phyloP scores from a whole-genome alignment of 2,113 vertebrate species.

The Crotalus helleri region DNA sequence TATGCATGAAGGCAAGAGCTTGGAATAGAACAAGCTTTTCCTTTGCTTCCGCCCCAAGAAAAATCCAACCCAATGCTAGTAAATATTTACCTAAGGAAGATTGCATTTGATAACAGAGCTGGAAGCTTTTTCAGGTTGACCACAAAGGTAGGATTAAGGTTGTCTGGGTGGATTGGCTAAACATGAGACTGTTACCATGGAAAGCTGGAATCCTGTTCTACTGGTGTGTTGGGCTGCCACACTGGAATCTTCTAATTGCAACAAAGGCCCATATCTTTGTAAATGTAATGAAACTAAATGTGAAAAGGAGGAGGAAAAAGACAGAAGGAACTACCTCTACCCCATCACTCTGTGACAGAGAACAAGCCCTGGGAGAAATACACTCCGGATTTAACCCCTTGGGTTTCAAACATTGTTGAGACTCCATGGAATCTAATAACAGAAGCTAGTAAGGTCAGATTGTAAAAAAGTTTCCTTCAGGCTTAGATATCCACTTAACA shows the following conservation, averaged over 20 bases:
- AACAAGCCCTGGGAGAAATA: not conserved
- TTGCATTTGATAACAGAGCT: slow-evolving; percentile 61
- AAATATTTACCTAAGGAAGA: slow-evolving; percentile 68
- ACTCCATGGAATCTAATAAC: not conserved
- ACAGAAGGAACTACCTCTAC: slow-evolving; percentile 32
- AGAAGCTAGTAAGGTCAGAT: not conserved
- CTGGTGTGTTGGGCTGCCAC: slow-evolving; percentile 63
- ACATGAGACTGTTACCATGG: slow-evolving; percentile 67
- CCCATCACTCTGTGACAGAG: slow-evolving; percentile 19
- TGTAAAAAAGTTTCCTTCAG: not conserved
- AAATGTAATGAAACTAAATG: slow-evolving; percentile 47
- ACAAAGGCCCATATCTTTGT: slow-evolving; percentile 56
- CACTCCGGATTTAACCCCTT: not conserved
- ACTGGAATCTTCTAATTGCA: slow-evolving; percentile 64
- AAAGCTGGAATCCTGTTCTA: slow-evolving; percentile 68
- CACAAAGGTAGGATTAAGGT: slow-evolving; percentile 61
- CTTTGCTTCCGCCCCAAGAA: slow-evolving; percentile 43
- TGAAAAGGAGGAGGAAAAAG: slow-evolving; percentile 35
- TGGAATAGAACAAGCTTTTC: slow-evolving; percentile 50
- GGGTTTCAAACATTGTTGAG: not conserved
- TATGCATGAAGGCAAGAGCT: slow-evolving; percentile 39
- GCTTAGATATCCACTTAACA: not conserved
- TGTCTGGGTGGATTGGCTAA: slow-evolving; percentile 55
- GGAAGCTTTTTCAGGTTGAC: slow-evolving; percentile 60
- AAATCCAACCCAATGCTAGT: slow-evolving; percentile 39